These are phyloP conservation scores for Junco hyemalis DNA, from an alignment of 2,113 vertebrate genomes.

Conservation along the genomic window DNA sequence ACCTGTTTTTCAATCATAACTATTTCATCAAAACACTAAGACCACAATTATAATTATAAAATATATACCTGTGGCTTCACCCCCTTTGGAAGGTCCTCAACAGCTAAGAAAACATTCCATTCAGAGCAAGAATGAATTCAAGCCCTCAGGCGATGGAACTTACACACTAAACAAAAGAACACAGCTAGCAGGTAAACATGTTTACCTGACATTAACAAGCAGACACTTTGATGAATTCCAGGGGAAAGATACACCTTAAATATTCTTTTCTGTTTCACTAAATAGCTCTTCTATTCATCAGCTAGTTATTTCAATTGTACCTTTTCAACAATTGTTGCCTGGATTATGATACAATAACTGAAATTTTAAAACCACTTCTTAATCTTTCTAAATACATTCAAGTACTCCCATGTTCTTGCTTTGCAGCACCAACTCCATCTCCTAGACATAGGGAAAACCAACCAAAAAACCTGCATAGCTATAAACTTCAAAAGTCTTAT, in stretches of 20 bases:
- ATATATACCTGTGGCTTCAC: background rate
- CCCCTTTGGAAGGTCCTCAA: constrained; percentile 1
- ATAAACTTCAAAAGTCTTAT: background rate
- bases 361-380: background rate
- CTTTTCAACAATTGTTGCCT: background rate
- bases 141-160: background rate
- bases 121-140: background rate
- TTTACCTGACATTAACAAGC: background rate
- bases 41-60: background rate
- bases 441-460: background rate
- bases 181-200: background rate
- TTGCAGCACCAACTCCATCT: background rate
- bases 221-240: background rate
- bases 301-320: background rate
- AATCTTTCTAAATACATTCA: background rate
- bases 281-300: background rate
- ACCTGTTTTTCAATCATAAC: background rate
- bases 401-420: background rate
- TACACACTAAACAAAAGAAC: background rate
- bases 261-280: background rate
- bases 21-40: background rate
- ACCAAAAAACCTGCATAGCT: background rate
- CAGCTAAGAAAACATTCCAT: background rate
- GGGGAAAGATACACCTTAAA: background rate
- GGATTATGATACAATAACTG: background rate